These are phyloP conservation scores for Lytechinus variegatus DNA, from an alignment of 35 echinoderm and acorn worm species.

Conservation along the genomic window DNA sequence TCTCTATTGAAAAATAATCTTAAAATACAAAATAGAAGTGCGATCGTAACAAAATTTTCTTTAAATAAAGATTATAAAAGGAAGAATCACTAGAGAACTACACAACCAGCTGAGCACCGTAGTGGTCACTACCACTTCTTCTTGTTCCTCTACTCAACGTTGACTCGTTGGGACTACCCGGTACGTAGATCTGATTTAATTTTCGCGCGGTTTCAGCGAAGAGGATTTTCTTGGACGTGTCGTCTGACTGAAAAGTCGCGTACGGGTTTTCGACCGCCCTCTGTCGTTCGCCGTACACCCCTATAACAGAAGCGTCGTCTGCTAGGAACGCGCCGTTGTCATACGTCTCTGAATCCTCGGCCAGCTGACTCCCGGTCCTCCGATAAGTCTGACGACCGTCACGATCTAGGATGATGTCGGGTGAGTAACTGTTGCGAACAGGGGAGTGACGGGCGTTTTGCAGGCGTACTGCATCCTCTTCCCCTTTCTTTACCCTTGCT, in stretches of 20 bases:
- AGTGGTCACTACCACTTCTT: not conserved
- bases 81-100: not conserved
- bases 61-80: not conserved
- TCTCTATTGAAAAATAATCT: not conserved
- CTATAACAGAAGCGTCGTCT: not conserved
- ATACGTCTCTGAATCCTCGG: not conserved
- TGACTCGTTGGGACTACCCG: not conserved
- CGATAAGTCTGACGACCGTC: not conserved
- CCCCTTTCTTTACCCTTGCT: not conserved
- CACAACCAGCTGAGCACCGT: not conserved
- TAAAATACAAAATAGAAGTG: not conserved
- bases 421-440: not conserved
- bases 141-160: not conserved
- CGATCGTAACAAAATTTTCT: not conserved
- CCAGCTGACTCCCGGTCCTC: too few relatives aligned
- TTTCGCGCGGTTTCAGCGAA: slow-evolving; percentile 26
- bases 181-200: slow-evolving; percentile 8
- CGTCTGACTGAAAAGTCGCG: not conserved
- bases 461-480: not conserved
- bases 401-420: not conserved
- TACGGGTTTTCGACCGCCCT: slow-evolving; percentile 3
- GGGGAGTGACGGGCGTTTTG: not conserved
- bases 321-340: slow-evolving; percentile 9
- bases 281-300: not conserved
- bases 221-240: not conserved